Evolutionary conservation across 2,113 vertebrate species (phyloP).

Genomic region (Rostratula benghalensis): DNA sequence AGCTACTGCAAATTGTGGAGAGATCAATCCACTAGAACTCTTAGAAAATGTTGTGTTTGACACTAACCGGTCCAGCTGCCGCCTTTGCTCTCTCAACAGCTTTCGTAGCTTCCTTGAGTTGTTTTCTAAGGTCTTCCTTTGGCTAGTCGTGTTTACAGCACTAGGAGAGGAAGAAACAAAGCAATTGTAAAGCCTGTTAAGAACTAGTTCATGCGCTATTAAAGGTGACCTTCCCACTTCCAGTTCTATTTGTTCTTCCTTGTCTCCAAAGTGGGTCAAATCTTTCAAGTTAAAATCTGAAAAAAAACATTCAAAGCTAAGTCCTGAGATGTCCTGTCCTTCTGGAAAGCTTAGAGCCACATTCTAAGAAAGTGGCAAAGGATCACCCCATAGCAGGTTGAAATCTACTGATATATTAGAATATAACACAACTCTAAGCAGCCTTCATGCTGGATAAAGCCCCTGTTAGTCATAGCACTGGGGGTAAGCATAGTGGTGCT

Average conservation of each 20-base stretch:
- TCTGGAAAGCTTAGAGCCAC: neutral
- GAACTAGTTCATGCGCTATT: constrained; percentile 67
- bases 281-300: constrained; percentile 71
- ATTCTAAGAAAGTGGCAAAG: neutral
- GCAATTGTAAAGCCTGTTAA: constrained; percentile 78
- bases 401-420: neutral
- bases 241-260: constrained; percentile 81
- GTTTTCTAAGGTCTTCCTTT: constrained; percentile 81
- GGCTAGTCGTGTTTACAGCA: constrained; percentile 78
- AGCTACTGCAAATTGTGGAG: neutral
- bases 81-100: constrained; percentile 84
- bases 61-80: constrained; percentile 77
- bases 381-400: neutral
- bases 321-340: neutral
- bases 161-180: constrained; percentile 83
- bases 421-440: neutral
- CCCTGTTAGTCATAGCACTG: neutral
- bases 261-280: constrained; percentile 54
- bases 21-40: neutral
- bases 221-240: constrained; percentile 78
- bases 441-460: neutral
- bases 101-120: constrained; percentile 86
- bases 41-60: constrained; percentile 24
- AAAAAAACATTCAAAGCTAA: neutral
- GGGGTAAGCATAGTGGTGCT: neutral